These are phyloP conservation scores for Lamellibrachia columna DNA, from an alignment of 2,888 invertebrate species.

Conservation along the genomic window DNA sequence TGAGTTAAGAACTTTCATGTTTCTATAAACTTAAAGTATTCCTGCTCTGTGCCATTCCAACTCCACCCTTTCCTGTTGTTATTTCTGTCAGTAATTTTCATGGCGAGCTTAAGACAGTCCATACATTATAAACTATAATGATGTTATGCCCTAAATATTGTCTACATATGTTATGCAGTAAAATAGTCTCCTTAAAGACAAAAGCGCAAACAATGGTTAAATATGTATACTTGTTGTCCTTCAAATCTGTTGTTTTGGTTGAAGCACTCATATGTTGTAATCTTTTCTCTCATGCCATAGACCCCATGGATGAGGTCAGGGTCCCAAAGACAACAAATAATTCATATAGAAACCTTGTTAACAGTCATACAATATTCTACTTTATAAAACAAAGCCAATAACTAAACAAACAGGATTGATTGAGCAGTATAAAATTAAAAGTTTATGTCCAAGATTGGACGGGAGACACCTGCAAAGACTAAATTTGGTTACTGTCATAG, in stretches of 20 bases:
- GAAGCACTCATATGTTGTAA: constrained; percentile 3
- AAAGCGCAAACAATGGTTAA: not conserved
- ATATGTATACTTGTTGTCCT: not conserved
- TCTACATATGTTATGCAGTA: not conserved
- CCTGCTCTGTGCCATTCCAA: not conserved
- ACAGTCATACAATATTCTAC: not conserved
- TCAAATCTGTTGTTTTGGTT: not conserved
- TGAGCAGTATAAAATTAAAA: too few relatives aligned
- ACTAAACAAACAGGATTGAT: not conserved
- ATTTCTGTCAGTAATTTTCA: not conserved
- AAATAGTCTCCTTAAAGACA: not conserved
- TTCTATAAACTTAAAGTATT: not conserved
- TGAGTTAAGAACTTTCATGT: too few relatives aligned
- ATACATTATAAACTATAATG: not conserved
- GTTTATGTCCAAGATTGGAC: too few relatives aligned
- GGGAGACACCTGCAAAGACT: too few relatives aligned
- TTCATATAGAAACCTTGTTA: not conserved
- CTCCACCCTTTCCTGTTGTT: not conserved
- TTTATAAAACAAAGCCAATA: not conserved
- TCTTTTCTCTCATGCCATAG: not conserved
- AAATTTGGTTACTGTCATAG: too few relatives aligned
- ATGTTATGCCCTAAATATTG: not conserved
- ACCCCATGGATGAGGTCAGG: not conserved
- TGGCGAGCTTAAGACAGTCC: not conserved
- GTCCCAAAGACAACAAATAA: not conserved